Evolutionary conservation across 1,140 invertebrate species (phyloP), one percentile per base, ranked within the genome.

Genomic region (Lysiphlebus fabarum): DNA sequence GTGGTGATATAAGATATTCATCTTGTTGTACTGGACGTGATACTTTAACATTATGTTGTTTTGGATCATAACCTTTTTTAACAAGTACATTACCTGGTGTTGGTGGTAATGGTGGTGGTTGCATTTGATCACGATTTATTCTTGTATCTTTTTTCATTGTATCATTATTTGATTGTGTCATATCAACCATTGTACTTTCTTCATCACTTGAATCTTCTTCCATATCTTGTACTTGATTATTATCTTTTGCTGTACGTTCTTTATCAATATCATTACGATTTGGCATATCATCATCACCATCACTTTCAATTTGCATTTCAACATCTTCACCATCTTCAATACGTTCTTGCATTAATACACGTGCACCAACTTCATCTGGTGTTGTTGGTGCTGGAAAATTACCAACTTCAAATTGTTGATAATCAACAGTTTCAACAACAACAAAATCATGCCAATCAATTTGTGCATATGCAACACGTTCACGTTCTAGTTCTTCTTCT

Each of bases 401-500:
- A 33, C 96, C 95, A 9, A 90, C 87, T 80, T 99, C 97, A 70
- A 93, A 94, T 1, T 93, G 91, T 66, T 98, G 94, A 77, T 99
- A 99, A 77, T 99, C 98, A 0, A 99, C 96, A 0, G 96, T 99
- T 79, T 99, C 97, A 0, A 99, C 98, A 0, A 99, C 96, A 2
- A 99, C 96, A 82, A 99, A 99, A 80, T 99, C 96, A 74, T 99
- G 98, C 98, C 98, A 99, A 75, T 99, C 98, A 65, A 99, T 98
- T 70, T 96, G 93, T 4, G 95, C 93, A 75, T 99, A 99, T 0
- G 96, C 95, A 38, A 98, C 87, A 79, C 96, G 85, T 78, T 99
- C 98, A 42, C 91, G 86, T 77, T 99, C 97, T 12, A 93, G 83
- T 69, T 93, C 92, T 68, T 97, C 95, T 74, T 99, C 95, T 75